Base-by-base conservation (phyloP, 2,888 invertebrate genomes). In the Drosophila gaucha region DNA sequence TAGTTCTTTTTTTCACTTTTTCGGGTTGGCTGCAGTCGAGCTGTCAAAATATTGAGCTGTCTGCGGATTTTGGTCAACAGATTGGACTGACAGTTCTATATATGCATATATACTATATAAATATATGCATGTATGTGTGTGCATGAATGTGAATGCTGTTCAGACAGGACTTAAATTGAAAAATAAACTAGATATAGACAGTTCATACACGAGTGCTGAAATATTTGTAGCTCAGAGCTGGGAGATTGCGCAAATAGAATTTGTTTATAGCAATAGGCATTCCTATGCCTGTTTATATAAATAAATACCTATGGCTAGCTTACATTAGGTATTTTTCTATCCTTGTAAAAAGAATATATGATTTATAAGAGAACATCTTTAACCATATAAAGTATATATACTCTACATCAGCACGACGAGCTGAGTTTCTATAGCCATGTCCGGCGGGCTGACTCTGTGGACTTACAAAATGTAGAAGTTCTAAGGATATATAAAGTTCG, bases 41-140 rank as follows among this genome's bases (percentile, higher is more conserved):
- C 80, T 83, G 84, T 84, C 88, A 84, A 84, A 84, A 84, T 84
- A 84, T 84, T 84, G 84, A 86, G 88, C 72, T 88, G 88, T 86
- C 86, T 73, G 59, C 58, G 71, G 54, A 66, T 58, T 67, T 70
- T 60, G 67, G 70, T 47, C 35, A 43, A 74, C 63, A 47, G 50
- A 44, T 72, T 51, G 63, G 14, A 76, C 57, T 76, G 74, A 74
- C 73, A 74, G 60, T 47, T 71, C 60, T 28, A 44, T 28, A 28
- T 12, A 0, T 12, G 0, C 12, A 62, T 52, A 62, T 59, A 51
- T 39, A 55, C 38, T 16, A 28, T 28, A 36, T 26, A 60, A 39
- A 56, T 62, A 54, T 39, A 60, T 50, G 35, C 54, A 20, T 26
- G 22, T 9, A 12, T 22, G 24, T 22, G 2, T 12, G 24, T 36